phyloP scores from a whole-genome alignment of 1,140 invertebrate genomes.

The Lasaia peninsularis region DNA sequence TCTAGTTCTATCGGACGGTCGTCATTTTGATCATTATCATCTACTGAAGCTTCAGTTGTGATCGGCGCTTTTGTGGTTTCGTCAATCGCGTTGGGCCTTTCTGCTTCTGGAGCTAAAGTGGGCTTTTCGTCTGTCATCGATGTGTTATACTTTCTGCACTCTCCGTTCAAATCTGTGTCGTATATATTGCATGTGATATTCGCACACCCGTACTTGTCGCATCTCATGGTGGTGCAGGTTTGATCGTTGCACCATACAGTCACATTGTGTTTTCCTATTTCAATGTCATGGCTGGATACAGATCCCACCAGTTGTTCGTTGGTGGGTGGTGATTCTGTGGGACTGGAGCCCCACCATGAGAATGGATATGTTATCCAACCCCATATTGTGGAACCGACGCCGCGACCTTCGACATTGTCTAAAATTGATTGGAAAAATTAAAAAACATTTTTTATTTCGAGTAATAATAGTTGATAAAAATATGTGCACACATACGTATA shows the following conservation, averaged over 20 bases:
- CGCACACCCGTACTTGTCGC: constrained; percentile 51
- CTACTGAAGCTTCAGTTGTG: constrained; percentile 14
- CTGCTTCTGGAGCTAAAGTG: constrained; percentile 2
- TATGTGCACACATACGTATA: no score
- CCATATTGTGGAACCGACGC: constrained; percentile 66
- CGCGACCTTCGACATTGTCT: constrained; percentile 54
- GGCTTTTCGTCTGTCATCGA: constrained; percentile 38
- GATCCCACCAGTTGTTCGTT: constrained; percentile 31
- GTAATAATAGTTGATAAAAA: no score
- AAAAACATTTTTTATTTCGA: not conserved
- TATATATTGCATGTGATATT: constrained; percentile 70
- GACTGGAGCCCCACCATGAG: constrained; percentile 54
- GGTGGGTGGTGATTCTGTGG: constrained; percentile 28
- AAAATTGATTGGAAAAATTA: constrained; percentile 32
- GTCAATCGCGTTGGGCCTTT: not conserved
- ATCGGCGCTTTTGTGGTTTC: constrained; percentile 20
- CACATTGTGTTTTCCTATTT: constrained; percentile 52
- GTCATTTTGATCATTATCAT: constrained; percentile 26
- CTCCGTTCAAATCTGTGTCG: constrained; percentile 67
- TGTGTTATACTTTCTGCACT: constrained; percentile 65
- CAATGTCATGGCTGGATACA: constrained; percentile 36
- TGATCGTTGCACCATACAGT: constrained; percentile 70
- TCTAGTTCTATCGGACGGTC: constrained; percentile 49
- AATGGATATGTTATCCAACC: constrained; percentile 72
- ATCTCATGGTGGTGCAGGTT: constrained; percentile 66